Evolutionary conservation across 2,888 invertebrate genomes (phyloP).

Genomic region (Aplocera efformata): DNA sequence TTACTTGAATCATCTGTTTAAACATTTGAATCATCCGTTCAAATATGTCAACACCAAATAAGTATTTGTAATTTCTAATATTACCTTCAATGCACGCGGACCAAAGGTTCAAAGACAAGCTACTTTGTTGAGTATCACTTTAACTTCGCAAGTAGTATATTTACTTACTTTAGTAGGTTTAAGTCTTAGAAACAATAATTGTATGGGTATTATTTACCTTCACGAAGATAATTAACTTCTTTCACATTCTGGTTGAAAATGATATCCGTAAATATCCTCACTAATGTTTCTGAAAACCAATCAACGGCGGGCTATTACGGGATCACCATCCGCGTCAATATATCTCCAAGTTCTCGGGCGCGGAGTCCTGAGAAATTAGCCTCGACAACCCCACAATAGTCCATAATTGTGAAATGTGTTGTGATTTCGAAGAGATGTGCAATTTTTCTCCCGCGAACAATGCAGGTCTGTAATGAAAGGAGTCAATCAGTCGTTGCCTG

Average conservation of each 20-base stretch:
- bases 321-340: conserved; percentile 59
- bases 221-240: conserved; percentile 28
- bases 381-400: conserved; percentile 74
- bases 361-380: conserved; percentile 65
- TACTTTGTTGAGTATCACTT: too few relatives aligned
- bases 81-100: too few relatives aligned
- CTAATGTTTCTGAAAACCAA: conserved; percentile 71
- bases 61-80: too few relatives aligned
- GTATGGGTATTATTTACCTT: too few relatives aligned
- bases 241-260: conserved; percentile 39
- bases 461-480: conserved; percentile 74
- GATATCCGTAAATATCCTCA: conserved; percentile 57
- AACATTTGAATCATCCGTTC: too few relatives aligned
- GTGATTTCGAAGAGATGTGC: conserved; percentile 68
- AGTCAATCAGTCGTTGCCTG: conserved; percentile 77
- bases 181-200: too few relatives aligned
- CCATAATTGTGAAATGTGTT: conserved; percentile 81
- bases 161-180: too few relatives aligned
- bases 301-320: conserved; percentile 63
- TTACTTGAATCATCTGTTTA: too few relatives aligned
- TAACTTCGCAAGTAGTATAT: too few relatives aligned
- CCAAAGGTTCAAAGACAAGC: too few relatives aligned
- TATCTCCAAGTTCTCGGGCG: conserved; percentile 56
- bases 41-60: too few relatives aligned
- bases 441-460: conserved; percentile 77